Evolutionary conservation across 2,888 invertebrate genomes (phyloP).

Genomic region (Patella depressa): DNA sequence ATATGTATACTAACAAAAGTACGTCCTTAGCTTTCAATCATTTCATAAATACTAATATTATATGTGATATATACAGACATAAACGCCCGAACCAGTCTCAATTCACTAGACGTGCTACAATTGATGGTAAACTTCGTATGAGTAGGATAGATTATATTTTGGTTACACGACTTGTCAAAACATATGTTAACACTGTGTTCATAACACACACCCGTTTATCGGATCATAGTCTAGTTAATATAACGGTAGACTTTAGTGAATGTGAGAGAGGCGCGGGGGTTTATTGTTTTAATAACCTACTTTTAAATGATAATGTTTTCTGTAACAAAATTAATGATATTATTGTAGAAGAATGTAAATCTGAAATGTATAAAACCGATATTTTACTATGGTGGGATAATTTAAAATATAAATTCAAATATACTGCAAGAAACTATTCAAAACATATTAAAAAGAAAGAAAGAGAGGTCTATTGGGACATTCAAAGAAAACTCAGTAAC

Average conservation of each 20-base stretch:
- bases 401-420: conserved; percentile 28
- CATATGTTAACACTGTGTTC: background rate
- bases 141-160: background rate
- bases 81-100: background rate
- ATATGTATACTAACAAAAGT: background rate
- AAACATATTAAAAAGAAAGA: conserved; percentile 12
- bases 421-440: conserved; percentile 7
- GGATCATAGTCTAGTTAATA: background rate
- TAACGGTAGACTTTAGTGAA: background rate
- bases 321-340: background rate
- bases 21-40: background rate
- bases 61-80: background rate
- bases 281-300: no score
- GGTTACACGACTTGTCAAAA: background rate
- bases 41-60: background rate
- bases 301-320: background rate
- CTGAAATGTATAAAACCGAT: conserved; percentile 5
- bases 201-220: background rate
- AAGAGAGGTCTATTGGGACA: conserved; percentile 15
- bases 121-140: no score
- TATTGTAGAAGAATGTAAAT: background rate
- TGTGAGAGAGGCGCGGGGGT: background rate
- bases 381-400: conserved; percentile 29
- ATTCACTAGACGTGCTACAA: no score
- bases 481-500: no score